A percentile compares a stretch with the other conserved stretches of the same genome.
phyloP scores from a whole-genome alignment of 2,797 vertebrate genomes.

The Aplochiton taeniatus region DNA sequence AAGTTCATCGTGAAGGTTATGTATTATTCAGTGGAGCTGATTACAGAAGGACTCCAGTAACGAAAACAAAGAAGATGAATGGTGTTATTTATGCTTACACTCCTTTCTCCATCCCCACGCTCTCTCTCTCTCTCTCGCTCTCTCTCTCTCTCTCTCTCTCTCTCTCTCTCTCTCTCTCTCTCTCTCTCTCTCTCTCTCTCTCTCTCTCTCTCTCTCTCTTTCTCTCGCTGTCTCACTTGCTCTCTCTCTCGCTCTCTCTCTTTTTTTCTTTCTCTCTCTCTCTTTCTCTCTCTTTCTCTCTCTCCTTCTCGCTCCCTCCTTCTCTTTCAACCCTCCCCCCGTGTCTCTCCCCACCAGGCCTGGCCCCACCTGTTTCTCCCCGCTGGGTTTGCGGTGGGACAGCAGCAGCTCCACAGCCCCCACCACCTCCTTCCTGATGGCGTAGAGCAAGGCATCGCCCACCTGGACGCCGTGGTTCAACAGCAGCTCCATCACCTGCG shows the following conservation, averaged over 20 bases:
- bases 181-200: neutral
- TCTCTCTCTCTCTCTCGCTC: neutral
- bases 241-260: neutral
- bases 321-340: neutral
- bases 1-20: too few species aligned
- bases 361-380: constrained; percentile 87
- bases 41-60: too few species aligned
- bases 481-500: constrained; percentile 86
- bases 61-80: too few species aligned
- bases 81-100: too few species aligned
- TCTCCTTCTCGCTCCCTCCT: neutral
- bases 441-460: constrained; percentile 92
- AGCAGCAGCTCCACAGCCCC: constrained; percentile 95
- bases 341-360: constrained; percentile 8
- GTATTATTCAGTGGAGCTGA: too few species aligned
- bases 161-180: neutral
- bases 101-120: too few species aligned
- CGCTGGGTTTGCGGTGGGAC: constrained; percentile 86
- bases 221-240: neutral
- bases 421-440: constrained; percentile 94
- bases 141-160: neutral
- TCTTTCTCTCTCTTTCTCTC: neutral
- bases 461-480: constrained; percentile 89
- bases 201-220: neutral
- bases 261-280: neutral